phyloP scores from a whole-genome alignment of 2,113 vertebrate genomes.

The Gymnobelideus leadbeateri region DNA sequence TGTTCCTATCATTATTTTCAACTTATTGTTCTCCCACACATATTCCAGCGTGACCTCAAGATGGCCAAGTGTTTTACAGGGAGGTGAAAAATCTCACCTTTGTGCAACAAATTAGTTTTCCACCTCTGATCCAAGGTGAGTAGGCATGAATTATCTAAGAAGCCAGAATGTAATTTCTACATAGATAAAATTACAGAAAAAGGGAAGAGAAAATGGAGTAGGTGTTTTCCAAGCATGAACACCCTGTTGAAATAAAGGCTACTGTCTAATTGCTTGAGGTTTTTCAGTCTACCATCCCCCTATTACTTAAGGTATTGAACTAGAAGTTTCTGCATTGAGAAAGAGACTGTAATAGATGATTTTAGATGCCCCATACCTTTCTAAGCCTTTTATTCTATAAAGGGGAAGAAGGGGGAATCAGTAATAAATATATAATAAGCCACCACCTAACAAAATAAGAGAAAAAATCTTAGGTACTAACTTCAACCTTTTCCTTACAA shows the following conservation, averaged over 20 bases:
- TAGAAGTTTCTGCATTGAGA: no score
- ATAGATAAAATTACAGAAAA: neutral
- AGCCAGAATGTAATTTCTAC: neutral
- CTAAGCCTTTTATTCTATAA: neutral
- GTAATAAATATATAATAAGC: neutral
- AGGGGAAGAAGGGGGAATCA: neutral
- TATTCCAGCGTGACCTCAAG: no score
- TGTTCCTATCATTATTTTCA: no score
- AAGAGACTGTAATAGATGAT: rapidly evolving
- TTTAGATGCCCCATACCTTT: neutral
- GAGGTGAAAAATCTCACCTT: no score
- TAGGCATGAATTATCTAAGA: no score
- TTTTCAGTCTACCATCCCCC: neutral
- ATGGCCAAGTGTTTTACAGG: no score
- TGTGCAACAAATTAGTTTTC: no score
- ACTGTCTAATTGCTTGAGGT: neutral
- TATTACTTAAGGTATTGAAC: neutral
- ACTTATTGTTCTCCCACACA: no score
- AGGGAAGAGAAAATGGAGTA: neutral
- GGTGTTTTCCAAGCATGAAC: neutral
- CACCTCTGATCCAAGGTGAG: no score
- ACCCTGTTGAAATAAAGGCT: neutral
- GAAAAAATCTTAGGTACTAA: neutral
- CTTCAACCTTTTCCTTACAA: neutral
- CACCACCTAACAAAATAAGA: neutral